phyloP scores from a whole-genome alignment of 2,888 invertebrate genomes.

The Chymomyza caudatula region DNA sequence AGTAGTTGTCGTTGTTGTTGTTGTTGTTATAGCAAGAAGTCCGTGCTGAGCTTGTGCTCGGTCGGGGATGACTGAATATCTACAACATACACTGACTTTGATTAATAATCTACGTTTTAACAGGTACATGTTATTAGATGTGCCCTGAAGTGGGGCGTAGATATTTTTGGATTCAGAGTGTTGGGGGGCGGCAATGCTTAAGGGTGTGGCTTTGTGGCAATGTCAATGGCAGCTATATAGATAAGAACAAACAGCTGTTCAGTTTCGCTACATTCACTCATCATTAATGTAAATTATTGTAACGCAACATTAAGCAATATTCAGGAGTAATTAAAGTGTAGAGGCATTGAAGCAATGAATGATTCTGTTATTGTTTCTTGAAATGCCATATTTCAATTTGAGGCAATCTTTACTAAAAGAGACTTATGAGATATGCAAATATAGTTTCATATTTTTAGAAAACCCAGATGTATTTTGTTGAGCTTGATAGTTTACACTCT shows the following conservation, averaged over 20 bases:
- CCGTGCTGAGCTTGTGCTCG: background rate
- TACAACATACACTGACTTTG: constrained; percentile 55
- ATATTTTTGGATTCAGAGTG: background rate
- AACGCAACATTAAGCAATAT: background rate
- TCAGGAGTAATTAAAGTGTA: background rate
- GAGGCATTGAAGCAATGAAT: background rate
- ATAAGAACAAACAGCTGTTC: background rate
- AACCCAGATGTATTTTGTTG: too few species aligned
- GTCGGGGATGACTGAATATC: constrained; percentile 15
- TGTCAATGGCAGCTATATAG: background rate
- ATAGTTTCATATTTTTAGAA: too few species aligned
- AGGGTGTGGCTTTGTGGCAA: background rate
- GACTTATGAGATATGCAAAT: too few species aligned
- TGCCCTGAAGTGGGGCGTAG: background rate
- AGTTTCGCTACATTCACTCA: background rate
- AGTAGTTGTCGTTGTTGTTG: background rate
- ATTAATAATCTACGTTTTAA: constrained; percentile 64
- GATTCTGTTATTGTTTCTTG: background rate
- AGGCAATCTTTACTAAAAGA: too few species aligned
- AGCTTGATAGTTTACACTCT: too few species aligned
- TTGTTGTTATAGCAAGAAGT: background rate
- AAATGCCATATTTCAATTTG: too few species aligned
- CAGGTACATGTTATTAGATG: constrained; percentile 60
- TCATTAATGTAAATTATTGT: background rate
- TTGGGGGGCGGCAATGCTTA: too few species aligned